A percentile compares a stretch with the other conserved stretches of the same genome.
These are phyloP conservation scores for Tachina grossa DNA, from an alignment of 2,888 invertebrate species.

Conservation along the genomic window DNA sequence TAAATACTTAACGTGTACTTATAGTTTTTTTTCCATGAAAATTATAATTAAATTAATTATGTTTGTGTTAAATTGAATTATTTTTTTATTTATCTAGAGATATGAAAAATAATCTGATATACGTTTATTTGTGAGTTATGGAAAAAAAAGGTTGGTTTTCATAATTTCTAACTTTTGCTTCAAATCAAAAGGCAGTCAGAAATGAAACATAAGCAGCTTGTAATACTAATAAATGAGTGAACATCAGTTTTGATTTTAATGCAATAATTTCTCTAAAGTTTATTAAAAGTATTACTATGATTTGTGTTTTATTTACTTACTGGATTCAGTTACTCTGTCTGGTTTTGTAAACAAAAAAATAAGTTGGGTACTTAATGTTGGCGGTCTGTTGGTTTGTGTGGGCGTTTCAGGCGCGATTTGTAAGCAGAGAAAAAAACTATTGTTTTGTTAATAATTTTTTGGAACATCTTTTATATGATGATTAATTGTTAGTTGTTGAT, in stretches of 20 bases:
- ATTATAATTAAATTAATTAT: slow-evolving; percentile 71
- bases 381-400: slow-evolving; percentile 53
- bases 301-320: background rate
- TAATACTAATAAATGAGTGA: slow-evolving; percentile 39
- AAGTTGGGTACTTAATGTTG: slow-evolving; percentile 36
- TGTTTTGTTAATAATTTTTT: slow-evolving; percentile 28
- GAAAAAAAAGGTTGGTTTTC: slow-evolving; percentile 60
- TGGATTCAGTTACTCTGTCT: slow-evolving; percentile 10
- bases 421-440: slow-evolving; percentile 22
- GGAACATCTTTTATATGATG: slow-evolving; percentile 54
- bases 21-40: slow-evolving; percentile 39
- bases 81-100: background rate
- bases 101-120: slow-evolving; percentile 20
- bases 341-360: slow-evolving; percentile 20
- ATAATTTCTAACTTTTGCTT: slow-evolving; percentile 39
- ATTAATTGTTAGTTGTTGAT: slow-evolving; percentile 51
- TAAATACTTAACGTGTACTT: slow-evolving; percentile 47
- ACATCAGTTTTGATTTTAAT: slow-evolving; percentile 42
- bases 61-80: slow-evolving; percentile 60
- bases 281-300: slow-evolving; percentile 38
- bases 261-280: slow-evolving; percentile 31
- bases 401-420: slow-evolving; percentile 64
- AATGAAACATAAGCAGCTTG: background rate
- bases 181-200: background rate
- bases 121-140: slow-evolving; percentile 3